Evolutionary conservation across 1,140 invertebrate species (phyloP).

Genomic region (Lasaia peninsularis): DNA sequence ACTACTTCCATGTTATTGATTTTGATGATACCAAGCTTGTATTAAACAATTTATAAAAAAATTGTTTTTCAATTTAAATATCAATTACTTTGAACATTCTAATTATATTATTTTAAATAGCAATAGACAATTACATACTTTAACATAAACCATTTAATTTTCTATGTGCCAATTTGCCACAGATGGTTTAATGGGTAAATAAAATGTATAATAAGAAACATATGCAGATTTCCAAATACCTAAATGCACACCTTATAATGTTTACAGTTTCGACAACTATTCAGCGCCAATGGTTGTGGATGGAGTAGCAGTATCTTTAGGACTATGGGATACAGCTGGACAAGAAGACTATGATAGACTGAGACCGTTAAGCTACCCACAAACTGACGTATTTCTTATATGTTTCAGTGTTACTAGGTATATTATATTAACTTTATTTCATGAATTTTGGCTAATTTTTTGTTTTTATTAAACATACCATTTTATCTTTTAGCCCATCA

Average conservation of each 20-base stretch:
- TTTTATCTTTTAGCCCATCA: slow-evolving; percentile 85
- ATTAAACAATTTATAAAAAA: no score
- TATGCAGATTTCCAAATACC: no score
- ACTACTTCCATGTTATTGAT: no score
- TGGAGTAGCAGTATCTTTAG: slow-evolving; percentile 96
- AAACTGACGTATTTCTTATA: slow-evolving; percentile 99
- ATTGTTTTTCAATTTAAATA: no score
- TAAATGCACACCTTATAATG: background rate
- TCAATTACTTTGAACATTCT: no score
- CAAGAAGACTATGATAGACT: slow-evolving; percentile 98
- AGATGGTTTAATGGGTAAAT: background rate
- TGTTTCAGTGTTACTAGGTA: slow-evolving; percentile 96
- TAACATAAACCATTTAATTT: no score
- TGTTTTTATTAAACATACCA: no score
- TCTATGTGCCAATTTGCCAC: background rate
- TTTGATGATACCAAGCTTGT: no score
- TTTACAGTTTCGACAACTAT: slow-evolving; percentile 96
- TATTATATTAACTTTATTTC: slow-evolving; percentile 6
- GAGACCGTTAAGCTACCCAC: slow-evolving; percentile 94
- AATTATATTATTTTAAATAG: no score
- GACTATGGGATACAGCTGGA: slow-evolving; percentile 97
- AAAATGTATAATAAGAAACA: no score
- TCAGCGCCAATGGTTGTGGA: slow-evolving; percentile 98
- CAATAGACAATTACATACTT: no score
- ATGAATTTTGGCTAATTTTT: no score